These are phyloP conservation scores for Oncorhynchus kisutch DNA, from an alignment of 2,113 vertebrate species.

Conservation along the genomic window DNA sequence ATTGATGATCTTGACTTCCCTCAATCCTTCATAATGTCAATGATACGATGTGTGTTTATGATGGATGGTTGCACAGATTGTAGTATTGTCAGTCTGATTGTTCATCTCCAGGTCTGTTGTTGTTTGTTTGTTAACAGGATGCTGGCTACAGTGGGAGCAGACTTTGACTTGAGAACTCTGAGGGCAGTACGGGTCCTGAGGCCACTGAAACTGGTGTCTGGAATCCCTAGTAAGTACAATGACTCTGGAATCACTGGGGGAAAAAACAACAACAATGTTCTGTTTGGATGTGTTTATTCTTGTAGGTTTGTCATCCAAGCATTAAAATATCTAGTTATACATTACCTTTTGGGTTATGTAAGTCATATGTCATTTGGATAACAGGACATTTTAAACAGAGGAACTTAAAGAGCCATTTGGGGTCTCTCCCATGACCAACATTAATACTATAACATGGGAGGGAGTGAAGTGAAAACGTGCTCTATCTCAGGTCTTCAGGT, in stretches of 20 bases:
- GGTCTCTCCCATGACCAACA: background rate
- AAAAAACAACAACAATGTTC: too few relatives aligned
- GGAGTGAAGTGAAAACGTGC: background rate
- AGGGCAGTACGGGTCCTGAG: constrained; percentile 89
- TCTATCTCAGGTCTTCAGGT: constrained; percentile 86
- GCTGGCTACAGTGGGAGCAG: constrained; percentile 88
- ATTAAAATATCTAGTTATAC: background rate
- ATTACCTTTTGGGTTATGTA: too few relatives aligned
- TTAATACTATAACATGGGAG: too few relatives aligned
- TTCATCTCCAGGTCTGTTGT: background rate
- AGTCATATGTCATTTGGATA: too few relatives aligned
- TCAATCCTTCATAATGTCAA: background rate
- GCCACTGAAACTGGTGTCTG: constrained; percentile 93
- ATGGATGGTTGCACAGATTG: background rate
- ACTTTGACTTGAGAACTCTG: constrained; percentile 92
- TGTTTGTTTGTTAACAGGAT: constrained; percentile 76
- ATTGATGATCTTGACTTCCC: background rate
- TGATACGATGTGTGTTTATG: background rate
- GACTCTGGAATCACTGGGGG: background rate
- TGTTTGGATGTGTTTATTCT: too few relatives aligned
- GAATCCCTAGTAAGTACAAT: constrained; percentile 90
- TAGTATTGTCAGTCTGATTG: background rate
- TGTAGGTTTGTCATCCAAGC: too few relatives aligned
- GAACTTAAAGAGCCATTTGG: background rate
- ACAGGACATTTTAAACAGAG: too few relatives aligned